A percentile compares a stretch with the other conserved stretches of the same genome.
These are phyloP conservation scores for Rhorus exstirpatorius DNA, from an alignment of 2,888 invertebrate species.

Conservation along the genomic window DNA sequence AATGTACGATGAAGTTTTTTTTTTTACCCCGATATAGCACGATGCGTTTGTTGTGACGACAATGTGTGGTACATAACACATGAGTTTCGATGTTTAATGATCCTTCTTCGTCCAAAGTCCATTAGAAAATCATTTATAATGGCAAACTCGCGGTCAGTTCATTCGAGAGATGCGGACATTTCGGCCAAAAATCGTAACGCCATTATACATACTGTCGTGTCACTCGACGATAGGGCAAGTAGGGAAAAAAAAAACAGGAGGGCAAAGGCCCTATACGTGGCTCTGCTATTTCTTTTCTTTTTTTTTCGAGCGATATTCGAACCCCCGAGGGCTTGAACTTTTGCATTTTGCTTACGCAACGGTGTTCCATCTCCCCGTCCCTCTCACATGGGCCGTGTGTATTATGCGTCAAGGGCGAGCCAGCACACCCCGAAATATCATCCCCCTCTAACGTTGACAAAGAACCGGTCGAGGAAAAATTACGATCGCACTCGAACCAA, in stretches of 20 bases:
- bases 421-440: constrained; percentile 56
- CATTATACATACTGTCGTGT: constrained; percentile 22
- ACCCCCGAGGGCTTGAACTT: constrained; percentile 33
- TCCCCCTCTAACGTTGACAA: constrained; percentile 40
- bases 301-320: background rate
- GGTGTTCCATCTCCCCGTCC: background rate
- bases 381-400: constrained; percentile 16
- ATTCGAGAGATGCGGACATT: background rate
- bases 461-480: constrained; percentile 52
- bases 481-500: constrained; percentile 46
- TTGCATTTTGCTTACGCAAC: constrained; percentile 39
- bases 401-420: constrained; percentile 55
- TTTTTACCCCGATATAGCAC: constrained; percentile 16
- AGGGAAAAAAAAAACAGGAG: constrained; percentile 14
- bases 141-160: constrained; percentile 51
- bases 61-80: constrained; percentile 12
- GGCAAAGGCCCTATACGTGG: background rate
- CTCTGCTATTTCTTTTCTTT: background rate
- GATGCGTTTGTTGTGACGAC: constrained; percentile 42
- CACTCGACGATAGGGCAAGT: constrained; percentile 32
- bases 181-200: constrained; percentile 2
- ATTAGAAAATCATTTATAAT: constrained; percentile 71
- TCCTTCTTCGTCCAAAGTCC: constrained; percentile 35
- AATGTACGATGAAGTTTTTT: constrained; percentile 7
- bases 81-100: constrained; percentile 52